Percentiles rank a stretch among this genome's conserved stretches.
Evolutionary conservation across 2,888 invertebrate genomes (phyloP).

Genomic region (Furcula furcula): DNA sequence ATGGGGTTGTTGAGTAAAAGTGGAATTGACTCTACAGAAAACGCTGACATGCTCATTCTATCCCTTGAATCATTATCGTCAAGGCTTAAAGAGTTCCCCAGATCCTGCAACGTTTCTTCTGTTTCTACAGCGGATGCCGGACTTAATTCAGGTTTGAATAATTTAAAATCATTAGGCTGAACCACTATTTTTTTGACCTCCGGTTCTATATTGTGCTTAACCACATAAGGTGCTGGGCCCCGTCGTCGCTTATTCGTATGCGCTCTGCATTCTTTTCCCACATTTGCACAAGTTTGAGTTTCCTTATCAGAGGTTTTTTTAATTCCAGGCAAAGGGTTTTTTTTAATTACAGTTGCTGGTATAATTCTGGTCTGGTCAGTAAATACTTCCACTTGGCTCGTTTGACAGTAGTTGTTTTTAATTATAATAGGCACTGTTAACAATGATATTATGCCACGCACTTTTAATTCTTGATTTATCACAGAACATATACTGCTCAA

Average conservation of each 20-base stretch:
- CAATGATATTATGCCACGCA: constrained; percentile 52
- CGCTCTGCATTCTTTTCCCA: too few relatives aligned
- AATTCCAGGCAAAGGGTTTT: too few relatives aligned
- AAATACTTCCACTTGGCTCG: not conserved
- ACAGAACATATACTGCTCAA: constrained; percentile 57
- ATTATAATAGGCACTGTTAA: constrained; percentile 33
- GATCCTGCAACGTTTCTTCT: constrained; percentile 14
- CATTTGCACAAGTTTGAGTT: too few relatives aligned
- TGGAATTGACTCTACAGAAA: constrained; percentile 25
- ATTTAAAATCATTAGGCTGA: constrained; percentile 29
- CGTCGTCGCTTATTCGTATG: too few relatives aligned
- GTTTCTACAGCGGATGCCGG: too few relatives aligned
- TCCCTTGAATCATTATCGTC: constrained; percentile 52
- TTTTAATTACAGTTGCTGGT: too few relatives aligned
- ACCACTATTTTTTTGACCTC: constrained; percentile 38
- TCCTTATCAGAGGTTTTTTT: too few relatives aligned
- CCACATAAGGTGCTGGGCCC: constrained; percentile 45
- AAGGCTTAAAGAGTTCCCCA: constrained; percentile 15
- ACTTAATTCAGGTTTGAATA: not conserved
- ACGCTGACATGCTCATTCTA: constrained; percentile 41
- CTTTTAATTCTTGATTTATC: constrained; percentile 51
- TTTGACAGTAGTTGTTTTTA: constrained; percentile 2
- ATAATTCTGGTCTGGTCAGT: too few relatives aligned
- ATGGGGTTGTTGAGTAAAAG: constrained; percentile 30
- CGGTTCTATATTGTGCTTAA: constrained; percentile 30